Evolutionary conservation across 2,113 vertebrate genomes (phyloP), one percentile per base, ranked within the genome.

Genomic region (Zonotrichia leucophrys): DNA sequence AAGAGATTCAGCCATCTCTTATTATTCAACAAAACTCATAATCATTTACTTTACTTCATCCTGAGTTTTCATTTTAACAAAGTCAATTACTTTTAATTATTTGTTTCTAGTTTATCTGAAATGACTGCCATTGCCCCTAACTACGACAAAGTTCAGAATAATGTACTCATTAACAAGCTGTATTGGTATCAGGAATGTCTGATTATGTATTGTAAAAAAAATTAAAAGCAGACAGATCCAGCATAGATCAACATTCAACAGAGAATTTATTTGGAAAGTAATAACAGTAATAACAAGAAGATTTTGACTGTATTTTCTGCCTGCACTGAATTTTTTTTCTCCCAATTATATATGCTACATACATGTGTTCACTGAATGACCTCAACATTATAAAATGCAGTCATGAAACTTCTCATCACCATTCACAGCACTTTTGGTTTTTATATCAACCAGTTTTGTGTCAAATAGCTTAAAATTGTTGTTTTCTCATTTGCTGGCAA

Each of bases 391-490:
- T 33, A n/a, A 83, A 96, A 82, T 46, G 50, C 23, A 46, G 23
- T 56, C 24, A 63, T 84, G 13, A n/a, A 84, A 46, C 20, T 91
- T 95, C 81, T 85, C 18, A 72, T 68, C 9, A 3, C 82, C 46
- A 63, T 74, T 90, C 35, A 82, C 19, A 77, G 58, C n/a, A 24
- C 9, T 35, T 66, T 78, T 70, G 25, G 20, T 31, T 50, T 52
- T 59, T 37, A 68, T 35, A 78, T 87, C 33, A 88, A 76, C 27
- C 18, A 70, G 30, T n/a, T 15, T 68, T 70, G 10, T 69, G 35
- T 33, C 59, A 93, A 91, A 89, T 25, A 31, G 42, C 52, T 90
- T 37, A 73, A 85, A 96, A 92, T 33, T 69, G 56, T 73, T 93
- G 58, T 68, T 95, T 93, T 85, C 59, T 53, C 59, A 24, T 85